A percentile compares a stretch with the other conserved stretches of the same genome.
Conservation (phyloP, 2,797 vertebrate genomes). For the Eleutherodactylus coqui region DNA sequence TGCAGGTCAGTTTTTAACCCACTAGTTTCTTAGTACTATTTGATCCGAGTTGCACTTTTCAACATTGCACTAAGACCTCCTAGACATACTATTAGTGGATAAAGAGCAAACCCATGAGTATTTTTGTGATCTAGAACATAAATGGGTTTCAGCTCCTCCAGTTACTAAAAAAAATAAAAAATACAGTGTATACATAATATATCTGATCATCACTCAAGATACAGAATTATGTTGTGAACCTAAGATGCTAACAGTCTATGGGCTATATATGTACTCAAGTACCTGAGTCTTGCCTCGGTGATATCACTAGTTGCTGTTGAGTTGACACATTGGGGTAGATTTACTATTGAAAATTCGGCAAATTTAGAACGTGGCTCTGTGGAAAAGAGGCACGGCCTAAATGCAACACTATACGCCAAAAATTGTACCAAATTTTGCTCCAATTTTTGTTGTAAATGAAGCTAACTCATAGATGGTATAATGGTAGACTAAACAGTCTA, state of each 20-base stretch:
- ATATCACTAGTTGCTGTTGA: no score
- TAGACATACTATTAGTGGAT: neutral
- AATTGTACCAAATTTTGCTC: no score
- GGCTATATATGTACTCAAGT: no score
- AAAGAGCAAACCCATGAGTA: neutral
- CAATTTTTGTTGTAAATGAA: no score
- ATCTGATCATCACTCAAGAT: neutral
- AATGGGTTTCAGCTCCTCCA: neutral
- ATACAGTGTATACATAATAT: neutral
- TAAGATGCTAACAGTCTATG: neutral
- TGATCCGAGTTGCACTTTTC: conserved; percentile 16
- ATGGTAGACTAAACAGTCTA: no score
- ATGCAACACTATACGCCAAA: no score
- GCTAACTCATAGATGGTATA: no score
- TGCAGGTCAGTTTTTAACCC: neutral
- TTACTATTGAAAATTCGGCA: no score
- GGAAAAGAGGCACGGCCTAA: no score
- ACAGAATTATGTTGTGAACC: no score
- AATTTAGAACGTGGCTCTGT: no score
- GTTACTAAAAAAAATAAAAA: neutral
- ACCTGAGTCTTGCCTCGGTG: neutral
- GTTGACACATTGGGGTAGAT: neutral
- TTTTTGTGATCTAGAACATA: neutral
- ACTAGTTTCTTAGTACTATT: conserved; percentile 12
- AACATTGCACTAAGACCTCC: neutral